Conservation (phyloP, 1,140 invertebrate species). For the Nylanderia fulva region DNA sequence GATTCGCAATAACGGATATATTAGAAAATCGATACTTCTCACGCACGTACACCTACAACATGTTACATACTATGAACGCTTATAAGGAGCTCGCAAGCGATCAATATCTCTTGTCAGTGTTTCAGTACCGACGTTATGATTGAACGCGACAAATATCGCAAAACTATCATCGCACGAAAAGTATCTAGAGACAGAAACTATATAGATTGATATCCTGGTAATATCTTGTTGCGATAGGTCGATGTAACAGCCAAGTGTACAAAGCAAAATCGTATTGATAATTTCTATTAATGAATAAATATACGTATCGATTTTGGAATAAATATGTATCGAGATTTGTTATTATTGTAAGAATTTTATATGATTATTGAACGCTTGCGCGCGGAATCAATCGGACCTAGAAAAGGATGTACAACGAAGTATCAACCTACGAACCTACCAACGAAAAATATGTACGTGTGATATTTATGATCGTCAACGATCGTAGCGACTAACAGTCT, state of each 20-base stretch:
- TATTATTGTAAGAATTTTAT: too few species aligned
- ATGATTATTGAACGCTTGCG: constrained; percentile 30
- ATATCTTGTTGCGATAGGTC: not conserved
- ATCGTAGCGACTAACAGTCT: constrained; percentile 21
- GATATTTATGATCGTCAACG: constrained; percentile 36
- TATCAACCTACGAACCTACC: constrained; percentile 19
- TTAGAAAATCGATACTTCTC: constrained; percentile 49
- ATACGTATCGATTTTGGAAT: too few species aligned
- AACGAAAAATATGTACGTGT: constrained; percentile 36
- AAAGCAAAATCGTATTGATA: not conserved
- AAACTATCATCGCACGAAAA: not conserved
- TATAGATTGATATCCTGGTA: not conserved
- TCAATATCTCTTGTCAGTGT: constrained; percentile 40
- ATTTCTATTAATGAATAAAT: constrained; percentile 9
- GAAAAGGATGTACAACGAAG: constrained; percentile 12
- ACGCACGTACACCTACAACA: constrained; percentile 39
- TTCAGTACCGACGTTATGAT: constrained; percentile 21
- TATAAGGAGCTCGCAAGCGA: constrained; percentile 18
- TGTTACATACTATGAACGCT: constrained; percentile 39
- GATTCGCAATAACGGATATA: constrained; percentile 45
- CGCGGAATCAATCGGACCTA: not conserved
- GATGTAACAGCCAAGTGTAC: not conserved
- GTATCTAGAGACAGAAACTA: not conserved
- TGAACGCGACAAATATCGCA: constrained; percentile 20
- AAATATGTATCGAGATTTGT: too few species aligned